phyloP scores from a whole-genome alignment of 2,113 vertebrate species.

The Heterocephalus glaber region DNA sequence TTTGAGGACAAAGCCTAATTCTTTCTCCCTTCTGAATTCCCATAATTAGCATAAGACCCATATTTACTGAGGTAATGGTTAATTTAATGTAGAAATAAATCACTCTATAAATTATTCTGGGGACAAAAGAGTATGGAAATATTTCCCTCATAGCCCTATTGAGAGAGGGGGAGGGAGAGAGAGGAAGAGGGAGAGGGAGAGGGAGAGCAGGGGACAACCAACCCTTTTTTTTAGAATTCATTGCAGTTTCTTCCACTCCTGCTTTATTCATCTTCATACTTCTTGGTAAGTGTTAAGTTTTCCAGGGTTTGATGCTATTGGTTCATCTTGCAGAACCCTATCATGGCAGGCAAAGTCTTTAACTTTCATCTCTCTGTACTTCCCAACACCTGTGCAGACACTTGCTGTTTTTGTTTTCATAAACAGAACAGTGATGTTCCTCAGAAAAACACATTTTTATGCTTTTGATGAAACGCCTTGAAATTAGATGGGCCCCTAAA shows the following conservation, averaged over 20 bases:
- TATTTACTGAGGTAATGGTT: background rate
- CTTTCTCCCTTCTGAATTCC: background rate
- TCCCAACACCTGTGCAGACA: constrained; percentile 56
- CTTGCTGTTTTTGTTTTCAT: constrained; percentile 70
- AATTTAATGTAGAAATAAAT: constrained; percentile 27
- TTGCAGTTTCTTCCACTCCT: background rate
- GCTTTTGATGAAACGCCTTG: constrained; percentile 60
- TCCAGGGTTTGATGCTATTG: background rate
- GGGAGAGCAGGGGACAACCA: background rate
- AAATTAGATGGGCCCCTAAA: constrained; percentile 64
- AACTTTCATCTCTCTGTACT: constrained; percentile 40
- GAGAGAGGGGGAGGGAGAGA: background rate
- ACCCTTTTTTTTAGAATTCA: background rate
- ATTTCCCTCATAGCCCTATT: background rate
- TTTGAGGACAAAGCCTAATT: constrained; percentile 2
- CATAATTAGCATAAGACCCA: background rate
- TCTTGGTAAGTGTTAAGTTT: constrained; percentile 31
- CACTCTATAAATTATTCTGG: background rate
- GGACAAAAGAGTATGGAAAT: background rate
- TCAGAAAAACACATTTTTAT: constrained; percentile 55
- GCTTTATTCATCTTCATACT: background rate
- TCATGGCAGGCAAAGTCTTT: constrained; percentile 29
- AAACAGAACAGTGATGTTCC: constrained; percentile 50
- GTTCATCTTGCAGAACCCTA: constrained; percentile 34
- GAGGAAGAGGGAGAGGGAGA: background rate